phyloP scores from a whole-genome alignment of 2,797 vertebrate genomes.

The Eutrigla gurnardus region DNA sequence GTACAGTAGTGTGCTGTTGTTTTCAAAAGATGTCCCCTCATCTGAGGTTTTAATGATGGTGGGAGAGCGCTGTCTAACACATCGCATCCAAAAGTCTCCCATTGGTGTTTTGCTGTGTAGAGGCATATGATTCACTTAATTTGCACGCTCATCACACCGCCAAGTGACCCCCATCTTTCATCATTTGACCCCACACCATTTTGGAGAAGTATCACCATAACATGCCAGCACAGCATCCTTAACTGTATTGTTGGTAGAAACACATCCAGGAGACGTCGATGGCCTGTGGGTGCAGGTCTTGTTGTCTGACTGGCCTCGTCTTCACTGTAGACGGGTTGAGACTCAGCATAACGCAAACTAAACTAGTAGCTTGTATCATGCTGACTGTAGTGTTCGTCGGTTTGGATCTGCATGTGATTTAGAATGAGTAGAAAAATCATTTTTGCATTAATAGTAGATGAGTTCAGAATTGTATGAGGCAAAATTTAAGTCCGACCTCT shows the following conservation, averaged over 20 bases:
- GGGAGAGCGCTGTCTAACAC: not conserved
- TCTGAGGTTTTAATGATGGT: not conserved
- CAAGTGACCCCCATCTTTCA: not conserved
- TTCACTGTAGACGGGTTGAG: not conserved
- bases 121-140: not conserved
- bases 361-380: not conserved
- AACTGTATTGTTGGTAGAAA: slow-evolving; percentile 1
- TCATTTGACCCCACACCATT: slow-evolving; percentile 1
- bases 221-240: slow-evolving; percentile 5
- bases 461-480: not conserved
- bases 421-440: not conserved
- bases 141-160: not conserved
- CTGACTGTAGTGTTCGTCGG: not conserved
- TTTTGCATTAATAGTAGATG: not conserved
- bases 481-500: slow-evolving; percentile 4
- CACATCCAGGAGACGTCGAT: slow-evolving; percentile 8
- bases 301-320: slow-evolving; percentile 1
- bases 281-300: not conserved
- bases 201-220: slow-evolving; percentile 1
- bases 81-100: not conserved
- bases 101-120: not conserved
- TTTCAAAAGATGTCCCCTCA: not conserved
- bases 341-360: not conserved
- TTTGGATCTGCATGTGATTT: slow-evolving; percentile 6
- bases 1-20: not conserved